A percentile compares a stretch with the other conserved stretches of the same genome.
phyloP scores from a whole-genome alignment of 2,113 vertebrate species.

The Haliaeetus leucogaster region DNA sequence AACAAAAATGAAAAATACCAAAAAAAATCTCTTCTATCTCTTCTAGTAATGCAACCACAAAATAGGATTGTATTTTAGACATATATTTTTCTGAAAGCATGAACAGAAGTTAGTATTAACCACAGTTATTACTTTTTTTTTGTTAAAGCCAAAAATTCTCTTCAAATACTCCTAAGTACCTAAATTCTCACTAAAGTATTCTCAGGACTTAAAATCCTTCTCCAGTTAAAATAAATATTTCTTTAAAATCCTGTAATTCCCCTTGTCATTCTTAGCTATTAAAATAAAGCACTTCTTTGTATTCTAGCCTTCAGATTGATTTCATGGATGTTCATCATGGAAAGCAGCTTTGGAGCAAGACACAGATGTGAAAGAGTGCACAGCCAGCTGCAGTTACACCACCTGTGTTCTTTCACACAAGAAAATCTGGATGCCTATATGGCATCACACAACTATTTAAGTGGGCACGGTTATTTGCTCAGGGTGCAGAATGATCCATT shows the following conservation, averaged over 20 bases:
- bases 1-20: neutral
- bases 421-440: conserved; percentile 46
- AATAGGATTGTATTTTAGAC: neutral
- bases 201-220: conserved; percentile 7
- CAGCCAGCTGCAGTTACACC: conserved; percentile 58
- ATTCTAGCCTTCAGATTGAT: conserved; percentile 45
- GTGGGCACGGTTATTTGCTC: conserved; percentile 1
- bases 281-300: conserved; percentile 46
- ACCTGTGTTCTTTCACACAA: conserved; percentile 63
- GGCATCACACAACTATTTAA: conserved; percentile 45
- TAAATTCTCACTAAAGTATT: neutral
- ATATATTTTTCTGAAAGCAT: no score
- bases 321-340: conserved; percentile 41
- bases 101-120: neutral
- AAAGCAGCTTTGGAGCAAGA: conserved; percentile 31
- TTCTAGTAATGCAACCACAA: neutral
- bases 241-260: conserved; percentile 17
- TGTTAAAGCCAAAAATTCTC: neutral
- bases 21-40: neutral
- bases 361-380: conserved; percentile 16
- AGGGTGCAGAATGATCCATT: conserved; percentile 28
- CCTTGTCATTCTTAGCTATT: conserved; percentile 13
- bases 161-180: neutral
- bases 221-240: conserved; percentile 12
- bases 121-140: neutral